phyloP scores from a whole-genome alignment of 2,113 vertebrate species.

The Bombycilla garrulus region DNA sequence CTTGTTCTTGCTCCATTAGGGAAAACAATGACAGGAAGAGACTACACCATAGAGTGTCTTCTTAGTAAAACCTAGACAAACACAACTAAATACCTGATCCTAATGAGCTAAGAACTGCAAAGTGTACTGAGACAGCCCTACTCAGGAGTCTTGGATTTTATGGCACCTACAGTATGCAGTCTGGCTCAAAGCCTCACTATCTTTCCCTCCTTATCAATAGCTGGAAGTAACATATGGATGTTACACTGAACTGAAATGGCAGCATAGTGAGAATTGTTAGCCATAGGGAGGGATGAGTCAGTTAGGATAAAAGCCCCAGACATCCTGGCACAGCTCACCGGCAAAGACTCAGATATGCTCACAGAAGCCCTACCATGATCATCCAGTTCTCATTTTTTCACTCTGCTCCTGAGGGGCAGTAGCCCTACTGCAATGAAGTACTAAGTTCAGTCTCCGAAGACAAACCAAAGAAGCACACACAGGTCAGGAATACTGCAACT shows the following conservation, averaged over 20 bases:
- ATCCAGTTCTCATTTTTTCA: background rate
- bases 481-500: background rate
- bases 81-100: background rate
- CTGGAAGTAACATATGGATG: background rate
- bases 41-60: background rate
- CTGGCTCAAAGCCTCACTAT: background rate
- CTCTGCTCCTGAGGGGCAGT: background rate
- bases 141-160: background rate
- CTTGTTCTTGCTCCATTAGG: background rate
- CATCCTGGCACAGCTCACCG: background rate
- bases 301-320: background rate
- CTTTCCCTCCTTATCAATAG: background rate
- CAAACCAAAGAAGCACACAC: background rate
- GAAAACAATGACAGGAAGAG: background rate
- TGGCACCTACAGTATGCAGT: background rate
- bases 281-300: background rate
- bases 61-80: background rate
- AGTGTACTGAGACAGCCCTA: background rate
- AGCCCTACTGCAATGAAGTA: background rate
- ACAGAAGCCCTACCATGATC: background rate
- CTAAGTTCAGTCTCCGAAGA: background rate
- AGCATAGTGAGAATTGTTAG: background rate
- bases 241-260: background rate
- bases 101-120: background rate
- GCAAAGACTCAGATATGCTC: background rate